Evolutionary conservation across 2,113 vertebrate species (phyloP), one percentile per base, ranked within the genome.

Genomic region (Phyllopteryx taeniolatus): DNA sequence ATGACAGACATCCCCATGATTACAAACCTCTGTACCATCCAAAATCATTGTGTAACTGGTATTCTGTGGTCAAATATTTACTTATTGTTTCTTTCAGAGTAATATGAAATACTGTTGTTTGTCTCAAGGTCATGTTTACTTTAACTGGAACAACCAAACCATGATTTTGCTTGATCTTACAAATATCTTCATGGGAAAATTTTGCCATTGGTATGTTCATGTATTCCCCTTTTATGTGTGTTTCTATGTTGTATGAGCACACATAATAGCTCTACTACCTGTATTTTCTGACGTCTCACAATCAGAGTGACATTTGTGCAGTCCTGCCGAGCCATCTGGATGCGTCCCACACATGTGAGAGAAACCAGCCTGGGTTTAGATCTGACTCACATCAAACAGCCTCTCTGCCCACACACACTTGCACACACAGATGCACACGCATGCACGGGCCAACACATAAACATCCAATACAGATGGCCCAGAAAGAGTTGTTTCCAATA

Each of bases 221-320:
- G 19, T 53, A 33, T 42, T n/a, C 35, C 35, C n/a, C 51, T 5
- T 53, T n/a, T 27, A 35, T 44, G n/a, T 66, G 5, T 65, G 22
- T 71, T 53, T 71, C 10, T 39, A 17, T 68, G 53, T 51, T 22
- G 63, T 14, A 22, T 31, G 12, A 22, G 63, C n/a, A 27, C 43
- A 9, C 44, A 72, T 70, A 62, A 22, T 70, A 71, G 75, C 77
- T 35, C 43, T 31, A 46, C 74, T 90, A 92, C 91, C 89, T 91
- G 89, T 72, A 56, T 77, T 87, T 82, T 79, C 74, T 83, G 81
- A 87, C 79, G 76, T 89, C 87, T 91, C 86, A 88, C 90, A 89
- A 92, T 92, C 91, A 90, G 87, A 91, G 91, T 92, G 93, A 93
- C 92, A 94, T 93, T 93, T 93, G 90, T 92, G 87, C 85, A 79